Evolutionary conservation across 2,797 vertebrate species (phyloP).

Genomic region (Anabacerthia variegaticeps): DNA sequence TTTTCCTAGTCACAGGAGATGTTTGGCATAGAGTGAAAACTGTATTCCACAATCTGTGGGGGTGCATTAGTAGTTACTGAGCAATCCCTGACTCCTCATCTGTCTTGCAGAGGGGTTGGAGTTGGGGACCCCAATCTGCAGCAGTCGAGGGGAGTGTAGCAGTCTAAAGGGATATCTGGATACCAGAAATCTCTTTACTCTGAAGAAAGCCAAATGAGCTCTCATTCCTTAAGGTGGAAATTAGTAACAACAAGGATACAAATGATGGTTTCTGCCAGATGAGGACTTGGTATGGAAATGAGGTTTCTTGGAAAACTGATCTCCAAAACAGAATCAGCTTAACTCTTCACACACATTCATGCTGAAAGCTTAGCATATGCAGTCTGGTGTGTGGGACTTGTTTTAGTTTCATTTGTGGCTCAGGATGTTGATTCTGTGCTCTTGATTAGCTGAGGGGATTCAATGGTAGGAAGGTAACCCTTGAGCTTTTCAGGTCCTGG

Average conservation of each 20-base stretch:
- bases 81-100: background rate
- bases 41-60: rapidly evolving
- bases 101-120: background rate
- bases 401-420: background rate
- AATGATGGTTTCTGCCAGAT: background rate
- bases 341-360: rapidly evolving
- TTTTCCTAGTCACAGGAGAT: background rate
- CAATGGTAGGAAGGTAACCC: background rate
- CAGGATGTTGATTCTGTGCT: background rate
- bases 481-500: background rate
- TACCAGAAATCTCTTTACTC: background rate
- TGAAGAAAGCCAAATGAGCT: background rate
- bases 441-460: background rate
- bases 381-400: background rate
- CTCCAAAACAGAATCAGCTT: background rate
- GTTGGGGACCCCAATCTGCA: background rate
- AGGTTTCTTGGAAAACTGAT: background rate
- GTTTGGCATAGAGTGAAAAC: background rate
- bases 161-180: background rate
- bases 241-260: background rate
- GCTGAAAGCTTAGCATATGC: background rate
- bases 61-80: background rate
- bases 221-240: background rate
- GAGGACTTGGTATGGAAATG: background rate
- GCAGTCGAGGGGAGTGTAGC: rapidly evolving